These are phyloP conservation scores for Bostrychus sinensis DNA, from an alignment of 2,113 vertebrate species.

Conservation along the genomic window DNA sequence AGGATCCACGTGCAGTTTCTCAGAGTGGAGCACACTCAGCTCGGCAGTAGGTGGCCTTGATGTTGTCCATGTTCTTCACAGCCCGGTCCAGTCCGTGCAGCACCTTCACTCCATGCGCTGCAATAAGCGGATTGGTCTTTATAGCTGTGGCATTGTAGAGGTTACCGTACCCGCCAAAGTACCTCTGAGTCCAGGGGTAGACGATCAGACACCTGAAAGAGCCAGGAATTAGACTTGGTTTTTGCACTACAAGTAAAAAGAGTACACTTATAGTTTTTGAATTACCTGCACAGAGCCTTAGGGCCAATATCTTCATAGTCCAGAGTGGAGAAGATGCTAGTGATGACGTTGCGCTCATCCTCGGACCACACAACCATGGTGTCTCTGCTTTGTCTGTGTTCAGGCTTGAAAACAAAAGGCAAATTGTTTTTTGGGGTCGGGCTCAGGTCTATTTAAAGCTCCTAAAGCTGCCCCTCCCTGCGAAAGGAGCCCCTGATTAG, in stretches of 20 bases:
- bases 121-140: slow-evolving; percentile 50
- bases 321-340: slow-evolving; percentile 18
- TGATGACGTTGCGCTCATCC: slow-evolving; percentile 54
- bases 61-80: slow-evolving; percentile 77
- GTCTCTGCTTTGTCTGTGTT: slow-evolving; percentile 32
- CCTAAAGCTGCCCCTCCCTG: background rate
- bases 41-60: slow-evolving; percentile 67
- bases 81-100: slow-evolving; percentile 76
- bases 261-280: background rate
- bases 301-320: slow-evolving; percentile 53
- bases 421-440: slow-evolving; percentile 12
- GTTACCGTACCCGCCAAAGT: slow-evolving; percentile 84
- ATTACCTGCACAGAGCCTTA: slow-evolving; percentile 62
- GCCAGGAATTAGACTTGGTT: background rate
- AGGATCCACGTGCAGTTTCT: slow-evolving; percentile 85
- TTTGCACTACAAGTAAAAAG: background rate
- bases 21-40: slow-evolving; percentile 84
- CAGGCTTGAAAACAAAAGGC: slow-evolving; percentile 41
- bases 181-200: slow-evolving; percentile 83
- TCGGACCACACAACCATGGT: slow-evolving; percentile 73
- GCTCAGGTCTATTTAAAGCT: slow-evolving; percentile 48
- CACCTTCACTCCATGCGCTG: slow-evolving; percentile 78
- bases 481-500: slow-evolving; percentile 18
- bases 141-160: slow-evolving; percentile 77
- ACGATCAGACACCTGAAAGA: slow-evolving; percentile 72